Evolutionary conservation across 2,888 invertebrate genomes (phyloP).

Genomic region (Stenodema calcarata): DNA sequence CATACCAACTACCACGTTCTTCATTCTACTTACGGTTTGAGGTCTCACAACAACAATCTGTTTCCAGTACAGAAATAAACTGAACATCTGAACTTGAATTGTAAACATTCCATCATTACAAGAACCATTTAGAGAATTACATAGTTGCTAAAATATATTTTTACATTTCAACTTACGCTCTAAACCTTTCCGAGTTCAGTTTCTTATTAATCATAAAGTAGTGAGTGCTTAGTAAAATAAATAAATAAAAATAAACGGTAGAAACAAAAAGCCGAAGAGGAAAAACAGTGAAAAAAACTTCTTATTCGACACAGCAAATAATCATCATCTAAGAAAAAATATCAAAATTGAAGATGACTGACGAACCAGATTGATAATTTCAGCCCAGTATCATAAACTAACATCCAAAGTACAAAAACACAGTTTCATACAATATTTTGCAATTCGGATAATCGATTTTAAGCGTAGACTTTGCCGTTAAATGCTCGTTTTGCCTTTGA

Average conservation of each 20-base stretch:
- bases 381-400: not conserved
- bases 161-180: too few relatives aligned
- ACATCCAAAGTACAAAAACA: not conserved
- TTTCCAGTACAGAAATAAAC: not conserved
- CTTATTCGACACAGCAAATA: not conserved
- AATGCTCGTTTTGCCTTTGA: not conserved
- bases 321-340: not conserved
- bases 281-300: too few relatives aligned
- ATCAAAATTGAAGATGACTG: not conserved
- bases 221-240: too few relatives aligned
- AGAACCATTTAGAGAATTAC: not conserved
- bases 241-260: too few relatives aligned
- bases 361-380: conserved; percentile 1
- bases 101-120: not conserved
- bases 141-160: too few relatives aligned
- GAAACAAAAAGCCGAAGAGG: too few relatives aligned
- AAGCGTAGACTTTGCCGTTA: not conserved
- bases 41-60: not conserved
- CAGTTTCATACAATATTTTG: not conserved
- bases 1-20: not conserved
- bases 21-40: not conserved
- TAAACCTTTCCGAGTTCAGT: too few relatives aligned
- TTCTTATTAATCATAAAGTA: too few relatives aligned
- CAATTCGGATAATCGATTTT: not conserved
- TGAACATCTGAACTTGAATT: not conserved